Conservation (phyloP, 2,888 invertebrate genomes). For the Adelphocoris suturalis region DNA sequence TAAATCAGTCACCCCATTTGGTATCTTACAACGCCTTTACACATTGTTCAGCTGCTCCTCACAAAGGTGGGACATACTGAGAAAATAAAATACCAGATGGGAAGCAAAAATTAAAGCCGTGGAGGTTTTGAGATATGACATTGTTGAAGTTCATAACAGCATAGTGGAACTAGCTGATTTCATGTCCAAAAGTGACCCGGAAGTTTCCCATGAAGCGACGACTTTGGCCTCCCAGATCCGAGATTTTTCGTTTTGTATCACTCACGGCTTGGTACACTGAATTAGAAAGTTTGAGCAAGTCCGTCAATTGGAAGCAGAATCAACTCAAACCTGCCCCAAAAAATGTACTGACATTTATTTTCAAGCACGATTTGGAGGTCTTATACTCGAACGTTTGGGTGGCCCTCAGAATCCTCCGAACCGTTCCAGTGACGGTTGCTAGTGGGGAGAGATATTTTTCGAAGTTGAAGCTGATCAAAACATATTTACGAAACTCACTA, state of each 20-base stretch:
- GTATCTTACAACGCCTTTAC: constrained; percentile 21
- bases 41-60: constrained; percentile 42
- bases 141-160: constrained; percentile 12
- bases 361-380: constrained; percentile 11
- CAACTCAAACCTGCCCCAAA: constrained; percentile 33
- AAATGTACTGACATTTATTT: background rate
- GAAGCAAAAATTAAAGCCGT: constrained; percentile 31
- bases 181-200: too few relatives aligned
- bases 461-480: too few relatives aligned
- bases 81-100: background rate
- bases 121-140: constrained; percentile 16
- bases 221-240: too few relatives aligned
- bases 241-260: too few relatives aligned
- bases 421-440: constrained; percentile 75
- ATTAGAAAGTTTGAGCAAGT: constrained; percentile 37
- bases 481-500: constrained; percentile 73
- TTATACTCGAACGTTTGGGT: too few relatives aligned
- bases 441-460: constrained; percentile 75
- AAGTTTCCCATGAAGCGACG: too few relatives aligned
- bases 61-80: constrained; percentile 31
- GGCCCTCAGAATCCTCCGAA: constrained; percentile 75
- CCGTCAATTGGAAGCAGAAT: constrained; percentile 39
- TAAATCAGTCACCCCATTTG: constrained; percentile 11
- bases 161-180: too few relatives aligned
- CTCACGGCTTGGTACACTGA: constrained; percentile 12